A percentile compares a stretch with the other conserved stretches of the same genome.
phyloP scores from a whole-genome alignment of 2,797 vertebrate species.

The Oryzias dopingdopingensis region DNA sequence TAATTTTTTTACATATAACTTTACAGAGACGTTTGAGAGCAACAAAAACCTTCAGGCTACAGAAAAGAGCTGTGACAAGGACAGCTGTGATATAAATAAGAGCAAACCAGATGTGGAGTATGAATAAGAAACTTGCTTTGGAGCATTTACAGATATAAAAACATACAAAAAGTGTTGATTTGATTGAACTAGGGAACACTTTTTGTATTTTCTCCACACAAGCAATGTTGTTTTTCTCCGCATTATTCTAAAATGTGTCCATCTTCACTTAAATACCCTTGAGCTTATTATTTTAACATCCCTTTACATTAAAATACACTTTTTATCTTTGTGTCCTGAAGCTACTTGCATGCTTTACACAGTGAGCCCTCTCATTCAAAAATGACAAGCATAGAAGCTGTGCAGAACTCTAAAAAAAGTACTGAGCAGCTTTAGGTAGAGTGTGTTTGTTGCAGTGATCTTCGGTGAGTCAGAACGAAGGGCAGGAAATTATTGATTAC shows the following conservation, averaged over 20 bases:
- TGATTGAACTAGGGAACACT: too few relatives aligned
- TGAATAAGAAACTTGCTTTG: constrained; percentile 4
- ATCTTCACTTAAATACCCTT: constrained; percentile 31
- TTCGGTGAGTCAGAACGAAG: constrained; percentile 18
- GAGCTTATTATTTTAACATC: constrained; percentile 27
- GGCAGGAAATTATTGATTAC: constrained; percentile 16
- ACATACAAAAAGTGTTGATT: too few relatives aligned
- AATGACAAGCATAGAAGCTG: constrained; percentile 14
- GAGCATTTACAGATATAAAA: not conserved
- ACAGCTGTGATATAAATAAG: constrained; percentile 2
- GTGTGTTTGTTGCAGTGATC: constrained; percentile 16
- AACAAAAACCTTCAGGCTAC: constrained; percentile 5
- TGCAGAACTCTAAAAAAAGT: constrained; percentile 3
- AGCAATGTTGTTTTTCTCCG: not conserved
- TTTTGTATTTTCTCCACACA: too few relatives aligned
- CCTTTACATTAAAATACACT: constrained; percentile 20
- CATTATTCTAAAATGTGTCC: constrained; percentile 10
- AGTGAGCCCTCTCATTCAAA: constrained; percentile 51
- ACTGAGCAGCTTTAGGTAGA: constrained; percentile 4
- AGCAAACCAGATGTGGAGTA: not conserved
- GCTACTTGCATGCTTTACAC: constrained; percentile 20
- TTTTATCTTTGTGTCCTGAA: constrained; percentile 38
- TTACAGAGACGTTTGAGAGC: constrained; percentile 5
- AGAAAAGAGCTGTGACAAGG: not conserved
- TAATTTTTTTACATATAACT: constrained; percentile 7